These are phyloP conservation scores for Phalacrocorax carbo DNA, from an alignment of 2,113 vertebrate genomes.

Conservation along the genomic window DNA sequence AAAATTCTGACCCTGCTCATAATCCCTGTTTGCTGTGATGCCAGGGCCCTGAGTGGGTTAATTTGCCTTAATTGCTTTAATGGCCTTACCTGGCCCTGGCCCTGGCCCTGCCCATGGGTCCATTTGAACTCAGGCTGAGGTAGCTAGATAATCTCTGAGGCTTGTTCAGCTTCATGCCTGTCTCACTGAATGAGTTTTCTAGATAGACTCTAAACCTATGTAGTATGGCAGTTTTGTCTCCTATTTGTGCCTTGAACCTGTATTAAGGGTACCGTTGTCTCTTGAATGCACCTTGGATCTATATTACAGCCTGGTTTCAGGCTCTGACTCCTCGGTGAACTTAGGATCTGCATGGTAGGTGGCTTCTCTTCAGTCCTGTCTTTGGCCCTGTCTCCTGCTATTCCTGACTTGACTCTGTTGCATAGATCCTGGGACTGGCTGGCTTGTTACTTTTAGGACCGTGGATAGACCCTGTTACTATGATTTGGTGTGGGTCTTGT, in stretches of 20 bases:
- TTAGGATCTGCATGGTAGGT: not conserved
- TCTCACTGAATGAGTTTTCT: not conserved
- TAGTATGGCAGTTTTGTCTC: not conserved
- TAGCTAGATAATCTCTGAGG: not conserved
- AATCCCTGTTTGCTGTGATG: not conserved
- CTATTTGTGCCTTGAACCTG: not conserved
- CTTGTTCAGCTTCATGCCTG: not conserved
- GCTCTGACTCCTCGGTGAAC: not conserved
- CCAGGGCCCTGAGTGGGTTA: not conserved
- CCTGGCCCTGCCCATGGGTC: accelerated
- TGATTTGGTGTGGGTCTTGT: not conserved
- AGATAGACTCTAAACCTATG: not conserved
- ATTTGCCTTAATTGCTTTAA: not conserved
- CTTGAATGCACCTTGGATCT: not conserved
- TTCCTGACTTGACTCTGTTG: not conserved
- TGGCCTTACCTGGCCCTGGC: accelerated
- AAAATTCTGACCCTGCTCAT: not conserved
- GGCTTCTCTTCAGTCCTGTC: not conserved
- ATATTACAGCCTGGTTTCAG: not conserved
- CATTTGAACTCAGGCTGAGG: not conserved
- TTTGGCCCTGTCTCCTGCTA: not conserved
- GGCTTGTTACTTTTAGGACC: not conserved
- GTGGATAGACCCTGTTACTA: not conserved
- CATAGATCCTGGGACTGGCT: not conserved
- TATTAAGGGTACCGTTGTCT: not conserved